Percentiles rank a stretch among this genome's conserved stretches.
Conservation (phyloP, 2,888 invertebrate species). For the Pheosia gnoma region DNA sequence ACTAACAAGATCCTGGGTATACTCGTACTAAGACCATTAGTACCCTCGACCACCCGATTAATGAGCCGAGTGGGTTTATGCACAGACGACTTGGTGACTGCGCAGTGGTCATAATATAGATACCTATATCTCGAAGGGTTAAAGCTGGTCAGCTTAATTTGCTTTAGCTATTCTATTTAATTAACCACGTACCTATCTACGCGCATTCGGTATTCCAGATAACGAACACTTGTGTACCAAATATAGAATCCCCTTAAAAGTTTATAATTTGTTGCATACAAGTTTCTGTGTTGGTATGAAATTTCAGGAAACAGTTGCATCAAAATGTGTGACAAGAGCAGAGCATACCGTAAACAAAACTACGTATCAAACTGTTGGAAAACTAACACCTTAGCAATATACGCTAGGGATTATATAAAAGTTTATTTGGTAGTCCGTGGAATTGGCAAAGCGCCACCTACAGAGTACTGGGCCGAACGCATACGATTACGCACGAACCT, state of each 20-base stretch:
- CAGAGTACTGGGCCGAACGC: too few species aligned
- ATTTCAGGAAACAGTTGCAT: conserved; percentile 4
- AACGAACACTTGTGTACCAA: not conserved
- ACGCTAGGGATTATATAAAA: conserved; percentile 16
- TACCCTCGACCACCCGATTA: too few species aligned
- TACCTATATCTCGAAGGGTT: too few species aligned
- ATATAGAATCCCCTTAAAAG: too few species aligned
- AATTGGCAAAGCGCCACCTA: not conserved
- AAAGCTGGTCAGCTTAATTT: not conserved
- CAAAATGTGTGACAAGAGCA: conserved; percentile 11
- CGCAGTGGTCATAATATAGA: too few species aligned
- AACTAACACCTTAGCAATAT: conserved; percentile 18
- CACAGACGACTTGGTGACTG: too few species aligned
- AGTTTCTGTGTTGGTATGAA: not conserved
- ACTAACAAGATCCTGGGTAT: too few species aligned
- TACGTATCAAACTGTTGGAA: conserved; percentile 25
- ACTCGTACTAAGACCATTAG: too few species aligned
- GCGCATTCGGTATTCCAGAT: not conserved
- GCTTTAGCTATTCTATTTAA: not conserved
- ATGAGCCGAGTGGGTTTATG: too few species aligned
- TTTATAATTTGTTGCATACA: not conserved
- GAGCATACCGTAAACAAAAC: conserved; percentile 13
- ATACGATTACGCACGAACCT: too few species aligned
- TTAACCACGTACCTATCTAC: not conserved
- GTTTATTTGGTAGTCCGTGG: conserved; percentile 15